These are phyloP conservation scores for Bicyclus anynana DNA, from an alignment of 1,140 invertebrate species.

Conservation along the genomic window DNA sequence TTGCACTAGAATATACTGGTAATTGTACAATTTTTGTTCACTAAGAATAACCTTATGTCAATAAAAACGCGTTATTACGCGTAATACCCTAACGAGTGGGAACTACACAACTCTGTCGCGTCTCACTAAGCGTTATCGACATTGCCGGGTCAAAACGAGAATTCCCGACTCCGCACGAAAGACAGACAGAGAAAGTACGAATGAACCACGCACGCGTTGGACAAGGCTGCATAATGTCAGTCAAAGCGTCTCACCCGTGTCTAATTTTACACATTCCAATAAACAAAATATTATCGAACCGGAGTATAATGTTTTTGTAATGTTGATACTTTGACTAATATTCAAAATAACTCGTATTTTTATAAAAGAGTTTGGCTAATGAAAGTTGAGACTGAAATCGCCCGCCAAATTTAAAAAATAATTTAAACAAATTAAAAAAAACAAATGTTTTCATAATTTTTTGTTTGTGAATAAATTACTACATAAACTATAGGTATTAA, in stretches of 20 bases:
- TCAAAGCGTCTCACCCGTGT: slow-evolving; percentile 8
- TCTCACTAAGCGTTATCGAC: not conserved
- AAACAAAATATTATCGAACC: slow-evolving; percentile 15
- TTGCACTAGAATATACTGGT: not conserved
- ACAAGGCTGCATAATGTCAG: slow-evolving; percentile 18
- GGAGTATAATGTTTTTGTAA: slow-evolving; percentile 10
- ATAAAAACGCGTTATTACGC: slow-evolving; percentile 18
- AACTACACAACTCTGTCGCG: slow-evolving; percentile 9
- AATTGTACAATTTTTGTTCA: too few relatives aligned
- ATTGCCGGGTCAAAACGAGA: slow-evolving; percentile 13
- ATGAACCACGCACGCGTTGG: slow-evolving; percentile 4
- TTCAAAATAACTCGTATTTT: not conserved
- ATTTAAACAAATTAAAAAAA: too few relatives aligned
- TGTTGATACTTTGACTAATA: not conserved
- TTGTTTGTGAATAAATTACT: too few relatives aligned
- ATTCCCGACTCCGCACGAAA: slow-evolving; percentile 15
- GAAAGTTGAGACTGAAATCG: too few relatives aligned
- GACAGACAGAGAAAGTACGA: too few relatives aligned
- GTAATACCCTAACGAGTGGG: slow-evolving; percentile 14
- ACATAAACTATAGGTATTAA: too few relatives aligned
- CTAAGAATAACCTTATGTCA: not conserved
- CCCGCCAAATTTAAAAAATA: too few relatives aligned
- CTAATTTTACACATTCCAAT: slow-evolving; percentile 12
- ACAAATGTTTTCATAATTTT: not conserved
- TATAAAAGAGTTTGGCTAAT: too few relatives aligned